Evolutionary conservation across 1,140 invertebrate genomes (phyloP).

Genomic region (Euwallacea similis): DNA sequence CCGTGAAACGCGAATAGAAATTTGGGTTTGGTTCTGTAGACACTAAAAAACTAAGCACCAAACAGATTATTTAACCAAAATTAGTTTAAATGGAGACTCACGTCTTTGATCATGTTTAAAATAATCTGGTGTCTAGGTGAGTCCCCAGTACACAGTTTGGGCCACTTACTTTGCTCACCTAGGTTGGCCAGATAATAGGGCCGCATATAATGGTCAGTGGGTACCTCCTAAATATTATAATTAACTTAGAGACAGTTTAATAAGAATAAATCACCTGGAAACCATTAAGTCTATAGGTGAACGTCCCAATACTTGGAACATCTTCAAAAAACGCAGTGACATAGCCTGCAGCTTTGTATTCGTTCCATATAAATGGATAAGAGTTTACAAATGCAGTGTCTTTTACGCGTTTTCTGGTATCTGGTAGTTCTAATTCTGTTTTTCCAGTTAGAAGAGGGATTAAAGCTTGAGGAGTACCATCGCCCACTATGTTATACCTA

Average conservation of each 20-base stretch:
- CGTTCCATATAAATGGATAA: conserved; percentile 82
- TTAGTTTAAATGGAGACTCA: conserved; percentile 50
- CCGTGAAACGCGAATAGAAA: conserved; percentile 87
- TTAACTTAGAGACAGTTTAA: not conserved
- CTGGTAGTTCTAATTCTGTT: conserved; percentile 85
- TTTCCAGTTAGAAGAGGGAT: conserved; percentile 89
- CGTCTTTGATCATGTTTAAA: conserved; percentile 66
- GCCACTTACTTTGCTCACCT: conserved; percentile 58
- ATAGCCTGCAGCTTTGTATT: conserved; percentile 71
- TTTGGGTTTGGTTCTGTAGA: conserved; percentile 70
- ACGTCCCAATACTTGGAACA: conserved; percentile 79
- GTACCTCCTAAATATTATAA: conserved; percentile 57
- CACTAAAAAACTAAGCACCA: conserved; percentile 53
- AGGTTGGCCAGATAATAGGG: conserved; percentile 72
- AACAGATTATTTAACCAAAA: not conserved
- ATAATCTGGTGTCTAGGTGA: conserved; percentile 72
- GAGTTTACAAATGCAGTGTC: conserved; percentile 72
- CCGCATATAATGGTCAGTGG: conserved; percentile 90
- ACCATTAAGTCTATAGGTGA: conserved; percentile 88
- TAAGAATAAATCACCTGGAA: conserved; percentile 61
- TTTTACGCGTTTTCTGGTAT: conserved; percentile 72
- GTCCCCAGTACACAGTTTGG: conserved; percentile 75
- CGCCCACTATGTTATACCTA: conserved; percentile 82
- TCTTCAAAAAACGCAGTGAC: conserved; percentile 86
- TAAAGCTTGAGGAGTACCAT: conserved; percentile 91